phyloP scores from a whole-genome alignment of 2,888 invertebrate species.

The Polyommatus icarus region DNA sequence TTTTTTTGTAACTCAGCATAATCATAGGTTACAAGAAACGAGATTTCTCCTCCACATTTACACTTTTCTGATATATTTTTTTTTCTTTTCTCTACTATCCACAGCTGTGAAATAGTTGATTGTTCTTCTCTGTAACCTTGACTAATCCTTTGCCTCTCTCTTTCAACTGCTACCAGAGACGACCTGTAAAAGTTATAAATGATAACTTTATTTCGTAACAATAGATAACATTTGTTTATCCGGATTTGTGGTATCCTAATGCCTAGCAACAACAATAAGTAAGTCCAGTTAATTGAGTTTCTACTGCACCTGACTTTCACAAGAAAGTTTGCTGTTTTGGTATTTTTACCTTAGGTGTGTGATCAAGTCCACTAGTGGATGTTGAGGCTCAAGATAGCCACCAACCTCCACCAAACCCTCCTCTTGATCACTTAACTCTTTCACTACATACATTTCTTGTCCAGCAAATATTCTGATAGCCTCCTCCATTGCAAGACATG shows the following conservation, averaged over 20 bases:
- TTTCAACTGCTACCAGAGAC: constrained; percentile 63
- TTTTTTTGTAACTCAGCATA: constrained; percentile 59
- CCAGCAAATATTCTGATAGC: constrained; percentile 61
- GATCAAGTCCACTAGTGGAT: constrained; percentile 68
- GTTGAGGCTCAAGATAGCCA: constrained; percentile 59
- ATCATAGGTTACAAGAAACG: constrained; percentile 54
- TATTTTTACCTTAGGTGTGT: constrained; percentile 64
- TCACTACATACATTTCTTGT: constrained; percentile 60
- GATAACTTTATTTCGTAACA: neutral
- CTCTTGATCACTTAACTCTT: constrained; percentile 62
- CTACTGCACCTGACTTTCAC: neutral
- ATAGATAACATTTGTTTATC: neutral
- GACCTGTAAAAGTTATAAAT: constrained; percentile 50
- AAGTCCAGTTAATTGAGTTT: neutral
- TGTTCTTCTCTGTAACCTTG: constrained; percentile 58
- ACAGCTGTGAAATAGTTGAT: constrained; percentile 53
- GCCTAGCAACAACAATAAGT: neutral
- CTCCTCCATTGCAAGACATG: constrained; percentile 62
- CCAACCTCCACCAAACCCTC: constrained; percentile 65
- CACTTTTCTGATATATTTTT: constrained; percentile 52
- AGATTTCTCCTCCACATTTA: constrained; percentile 54
- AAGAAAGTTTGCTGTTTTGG: neutral
- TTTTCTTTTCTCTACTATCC: constrained; percentile 59
- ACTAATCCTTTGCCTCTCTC: constrained; percentile 54
- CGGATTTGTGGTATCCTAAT: too few species aligned